Evolutionary conservation across 2,888 invertebrate species (phyloP).

Genomic region (Bellardia bayeri): DNA sequence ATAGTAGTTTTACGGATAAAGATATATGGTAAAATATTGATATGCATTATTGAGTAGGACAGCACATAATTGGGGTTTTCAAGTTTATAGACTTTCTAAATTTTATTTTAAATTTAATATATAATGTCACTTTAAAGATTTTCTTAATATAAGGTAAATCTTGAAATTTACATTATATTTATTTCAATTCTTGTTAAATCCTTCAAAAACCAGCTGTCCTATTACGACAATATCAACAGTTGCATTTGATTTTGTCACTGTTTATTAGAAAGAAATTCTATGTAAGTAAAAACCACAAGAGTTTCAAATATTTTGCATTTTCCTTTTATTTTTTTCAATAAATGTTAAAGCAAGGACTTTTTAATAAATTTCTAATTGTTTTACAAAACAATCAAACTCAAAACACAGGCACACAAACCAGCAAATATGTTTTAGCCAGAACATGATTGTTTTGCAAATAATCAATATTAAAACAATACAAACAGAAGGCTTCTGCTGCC

Average conservation of each 20-base stretch:
- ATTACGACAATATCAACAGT: neutral
- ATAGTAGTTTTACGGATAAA: no score
- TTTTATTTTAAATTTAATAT: no score
- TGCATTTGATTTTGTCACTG: conserved; percentile 39
- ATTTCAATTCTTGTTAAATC: neutral
- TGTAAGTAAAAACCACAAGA: conserved; percentile 49
- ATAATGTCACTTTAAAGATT: neutral
- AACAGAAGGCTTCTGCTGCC: conserved; percentile 36
- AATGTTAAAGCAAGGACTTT: conserved; percentile 30
- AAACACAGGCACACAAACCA: conserved; percentile 14
- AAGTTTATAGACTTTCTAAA: no score
- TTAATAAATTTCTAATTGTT: conserved; percentile 61
- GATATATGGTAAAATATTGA: no score
- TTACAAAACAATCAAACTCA: conserved; percentile 1
- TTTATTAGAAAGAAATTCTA: neutral
- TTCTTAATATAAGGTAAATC: neutral
- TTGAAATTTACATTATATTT: neutral
- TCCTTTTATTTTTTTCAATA: neutral
- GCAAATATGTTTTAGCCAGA: conserved; percentile 46
- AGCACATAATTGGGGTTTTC: no score
- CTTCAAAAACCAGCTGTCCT: conserved; percentile 20
- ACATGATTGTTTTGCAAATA: conserved; percentile 59
- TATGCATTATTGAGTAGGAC: no score
- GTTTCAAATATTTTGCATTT: conserved; percentile 15
- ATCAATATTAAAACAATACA: conserved; percentile 40